Percentiles rank a stretch among this genome's conserved stretches.
Conservation (phyloP, 2,888 invertebrate species). For the Timandra comae region DNA sequence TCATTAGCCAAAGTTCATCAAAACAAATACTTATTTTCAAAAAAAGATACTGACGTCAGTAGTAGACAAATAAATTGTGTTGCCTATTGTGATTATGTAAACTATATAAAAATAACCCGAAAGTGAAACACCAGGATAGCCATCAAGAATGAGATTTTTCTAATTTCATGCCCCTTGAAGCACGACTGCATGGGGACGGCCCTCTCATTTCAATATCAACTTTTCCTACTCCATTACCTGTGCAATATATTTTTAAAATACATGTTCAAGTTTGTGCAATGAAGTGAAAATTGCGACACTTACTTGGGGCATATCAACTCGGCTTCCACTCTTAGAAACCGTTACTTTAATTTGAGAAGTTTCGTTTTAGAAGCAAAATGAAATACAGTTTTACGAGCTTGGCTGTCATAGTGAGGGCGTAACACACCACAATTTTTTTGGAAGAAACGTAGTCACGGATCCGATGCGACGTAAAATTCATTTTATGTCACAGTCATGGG, state of each 20-base stretch:
- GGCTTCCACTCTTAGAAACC: not conserved
- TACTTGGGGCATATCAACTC: not conserved
- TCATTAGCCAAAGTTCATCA: too few species aligned
- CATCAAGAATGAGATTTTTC: constrained; percentile 3
- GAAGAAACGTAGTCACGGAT: constrained; percentile 30
- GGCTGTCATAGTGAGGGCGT: not conserved
- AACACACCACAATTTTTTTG: constrained; percentile 16
- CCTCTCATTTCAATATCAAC: constrained; percentile 10
- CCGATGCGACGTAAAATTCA: constrained; percentile 43
- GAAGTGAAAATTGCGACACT: not conserved
- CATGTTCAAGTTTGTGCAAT: not conserved
- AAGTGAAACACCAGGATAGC: too few species aligned
- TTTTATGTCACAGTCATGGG: constrained; percentile 46
- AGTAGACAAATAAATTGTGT: too few species aligned
- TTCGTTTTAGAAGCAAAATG: not conserved
- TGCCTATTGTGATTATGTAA: too few species aligned
- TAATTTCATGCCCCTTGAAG: constrained; percentile 17
- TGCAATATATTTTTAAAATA: constrained; percentile 3
- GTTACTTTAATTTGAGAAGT: not conserved
- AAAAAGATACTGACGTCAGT: too few species aligned
- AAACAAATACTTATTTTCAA: too few species aligned
- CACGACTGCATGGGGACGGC: constrained; percentile 8
- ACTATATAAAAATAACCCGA: too few species aligned
- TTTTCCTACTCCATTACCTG: constrained; percentile 5
- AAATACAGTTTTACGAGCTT: not conserved